Conservation (phyloP, 2,797 vertebrate species). For the Threskiornis aethiopicus region DNA sequence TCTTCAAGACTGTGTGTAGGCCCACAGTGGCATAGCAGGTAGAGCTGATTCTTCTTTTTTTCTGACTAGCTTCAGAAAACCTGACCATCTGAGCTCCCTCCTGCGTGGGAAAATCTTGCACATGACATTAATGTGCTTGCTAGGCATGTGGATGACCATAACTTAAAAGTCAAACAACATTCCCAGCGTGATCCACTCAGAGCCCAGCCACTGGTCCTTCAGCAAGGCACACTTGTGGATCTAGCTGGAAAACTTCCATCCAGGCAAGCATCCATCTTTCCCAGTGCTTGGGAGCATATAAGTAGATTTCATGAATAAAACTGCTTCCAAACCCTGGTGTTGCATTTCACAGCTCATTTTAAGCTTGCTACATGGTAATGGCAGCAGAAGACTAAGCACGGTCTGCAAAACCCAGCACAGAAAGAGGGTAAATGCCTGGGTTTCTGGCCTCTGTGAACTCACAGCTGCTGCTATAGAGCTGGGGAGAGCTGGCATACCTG, state of each 20-base stretch:
- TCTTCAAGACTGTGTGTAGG: neutral
- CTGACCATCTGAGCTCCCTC: neutral
- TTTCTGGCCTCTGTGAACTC: neutral
- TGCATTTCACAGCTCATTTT: neutral
- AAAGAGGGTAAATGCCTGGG: neutral
- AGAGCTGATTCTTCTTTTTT: neutral
- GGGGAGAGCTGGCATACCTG: neutral
- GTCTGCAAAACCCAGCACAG: neutral
- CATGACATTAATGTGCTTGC: neutral
- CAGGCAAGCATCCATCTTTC: neutral
- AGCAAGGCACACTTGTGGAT: fast-evolving
- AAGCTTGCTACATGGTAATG: neutral
- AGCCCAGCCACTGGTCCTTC: neutral
- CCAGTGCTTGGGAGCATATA: neutral
- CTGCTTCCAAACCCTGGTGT: neutral
- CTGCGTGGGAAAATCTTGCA: neutral
- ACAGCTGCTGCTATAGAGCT: neutral
- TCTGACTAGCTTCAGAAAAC: neutral
- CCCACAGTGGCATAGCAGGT: neutral
- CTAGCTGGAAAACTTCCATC: neutral
- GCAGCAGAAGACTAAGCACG: neutral
- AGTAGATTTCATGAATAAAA: neutral
- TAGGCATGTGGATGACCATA: neutral
- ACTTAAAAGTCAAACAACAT: neutral
- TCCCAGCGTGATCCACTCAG: neutral